Evolutionary conservation across 2,888 invertebrate genomes (phyloP).

Genomic region (Linhomoeus sp.): DNA sequence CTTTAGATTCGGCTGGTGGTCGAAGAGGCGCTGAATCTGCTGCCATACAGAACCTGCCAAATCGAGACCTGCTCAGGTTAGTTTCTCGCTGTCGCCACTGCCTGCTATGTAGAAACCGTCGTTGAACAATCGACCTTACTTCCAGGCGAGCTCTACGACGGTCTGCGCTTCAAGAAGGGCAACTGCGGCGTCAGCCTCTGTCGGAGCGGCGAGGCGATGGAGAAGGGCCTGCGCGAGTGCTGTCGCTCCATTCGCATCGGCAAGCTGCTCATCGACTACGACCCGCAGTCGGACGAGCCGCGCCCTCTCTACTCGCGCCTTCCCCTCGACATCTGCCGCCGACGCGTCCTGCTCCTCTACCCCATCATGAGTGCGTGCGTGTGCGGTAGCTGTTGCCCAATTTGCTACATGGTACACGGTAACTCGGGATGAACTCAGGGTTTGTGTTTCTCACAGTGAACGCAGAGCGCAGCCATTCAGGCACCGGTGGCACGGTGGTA

Average conservation of each 20-base stretch:
- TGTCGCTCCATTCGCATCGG: constrained; percentile 73
- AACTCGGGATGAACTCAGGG: no score
- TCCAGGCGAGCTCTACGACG: constrained; percentile 59
- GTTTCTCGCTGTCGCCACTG: no score
- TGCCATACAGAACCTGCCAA: constrained; percentile 73
- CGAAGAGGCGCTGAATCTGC: constrained; percentile 87
- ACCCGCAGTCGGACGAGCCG: constrained; percentile 71
- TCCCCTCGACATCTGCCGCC: constrained; percentile 72
- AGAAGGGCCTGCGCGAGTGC: constrained; percentile 59
- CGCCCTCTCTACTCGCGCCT: constrained; percentile 87
- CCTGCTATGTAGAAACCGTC: no score
- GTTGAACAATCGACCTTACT: no score
- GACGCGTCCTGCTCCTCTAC: constrained; percentile 83
- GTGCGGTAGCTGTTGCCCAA: not conserved
- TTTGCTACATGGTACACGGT: no score
- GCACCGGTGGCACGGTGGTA: constrained; percentile 81
- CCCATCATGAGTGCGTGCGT: constrained; percentile 69
- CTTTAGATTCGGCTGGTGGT: constrained; percentile 71
- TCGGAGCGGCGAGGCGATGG: constrained; percentile 68
- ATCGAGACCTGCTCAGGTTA: constrained; percentile 68
- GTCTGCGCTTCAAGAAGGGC: constrained; percentile 80
- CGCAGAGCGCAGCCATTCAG: constrained; percentile 29
- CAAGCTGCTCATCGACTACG: constrained; percentile 88
- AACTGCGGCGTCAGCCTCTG: constrained; percentile 98
- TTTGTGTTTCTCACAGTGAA: no score